A percentile compares a stretch with the other conserved stretches of the same genome.
phyloP scores from a whole-genome alignment of 2,888 invertebrate species.

The Ischnus inquisitorius region DNA sequence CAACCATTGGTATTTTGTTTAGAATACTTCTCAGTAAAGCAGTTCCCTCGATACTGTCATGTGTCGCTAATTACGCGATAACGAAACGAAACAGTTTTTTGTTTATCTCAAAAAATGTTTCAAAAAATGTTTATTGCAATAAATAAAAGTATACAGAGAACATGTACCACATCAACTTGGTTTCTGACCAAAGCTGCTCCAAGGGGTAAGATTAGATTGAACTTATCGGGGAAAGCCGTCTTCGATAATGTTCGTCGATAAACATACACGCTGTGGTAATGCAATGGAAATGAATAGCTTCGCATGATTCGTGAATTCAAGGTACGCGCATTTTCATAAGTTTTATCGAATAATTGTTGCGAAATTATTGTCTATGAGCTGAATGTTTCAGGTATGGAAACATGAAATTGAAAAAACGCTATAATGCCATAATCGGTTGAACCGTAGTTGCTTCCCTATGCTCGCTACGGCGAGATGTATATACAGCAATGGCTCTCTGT shows the following conservation, averaged over 20 bases:
- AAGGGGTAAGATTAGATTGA: no score
- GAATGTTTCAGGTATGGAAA: not conserved
- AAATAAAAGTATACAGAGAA: no score
- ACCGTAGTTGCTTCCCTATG: conserved; percentile 71
- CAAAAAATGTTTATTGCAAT: no score
- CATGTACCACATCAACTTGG: no score
- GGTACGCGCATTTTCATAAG: not conserved
- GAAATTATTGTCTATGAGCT: conserved; percentile 3
- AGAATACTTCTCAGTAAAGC: no score
- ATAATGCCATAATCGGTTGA: conserved; percentile 74
- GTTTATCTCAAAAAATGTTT: no score
- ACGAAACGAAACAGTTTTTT: no score
- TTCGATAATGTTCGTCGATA: not conserved
- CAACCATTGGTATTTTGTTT: no score
- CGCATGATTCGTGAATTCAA: not conserved
- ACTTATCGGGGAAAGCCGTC: no score
- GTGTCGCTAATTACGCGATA: no score
- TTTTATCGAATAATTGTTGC: not conserved
- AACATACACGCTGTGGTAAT: not conserved
- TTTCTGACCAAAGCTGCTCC: no score
- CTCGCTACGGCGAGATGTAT: conserved; percentile 17
- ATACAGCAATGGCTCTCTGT: conserved; percentile 19
- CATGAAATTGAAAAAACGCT: conserved; percentile 70
- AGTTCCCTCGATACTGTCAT: no score
- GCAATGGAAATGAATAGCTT: not conserved